Percentiles rank a stretch among this genome's conserved stretches.
phyloP scores from a whole-genome alignment of 2,113 vertebrate genomes.

The Gymnocephalus cernua region DNA sequence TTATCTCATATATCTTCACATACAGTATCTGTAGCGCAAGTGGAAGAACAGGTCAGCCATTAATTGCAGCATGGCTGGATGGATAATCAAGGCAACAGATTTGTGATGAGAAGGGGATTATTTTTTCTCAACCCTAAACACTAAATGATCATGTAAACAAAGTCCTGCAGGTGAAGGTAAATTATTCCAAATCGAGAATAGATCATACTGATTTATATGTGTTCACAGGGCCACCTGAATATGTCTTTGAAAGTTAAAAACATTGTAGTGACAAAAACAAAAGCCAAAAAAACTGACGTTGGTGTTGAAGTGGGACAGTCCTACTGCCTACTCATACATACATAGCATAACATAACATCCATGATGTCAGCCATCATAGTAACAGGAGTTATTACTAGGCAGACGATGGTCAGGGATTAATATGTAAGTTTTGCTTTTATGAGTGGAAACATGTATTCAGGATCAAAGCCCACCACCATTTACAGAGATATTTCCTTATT shows the following conservation, averaged over 20 bases:
- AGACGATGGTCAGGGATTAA: not conserved
- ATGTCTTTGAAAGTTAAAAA: not conserved
- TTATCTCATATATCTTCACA: not conserved
- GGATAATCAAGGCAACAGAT: no score
- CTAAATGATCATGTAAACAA: no score
- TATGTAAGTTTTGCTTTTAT: not conserved
- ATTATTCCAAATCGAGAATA: not conserved
- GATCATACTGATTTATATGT: not conserved
- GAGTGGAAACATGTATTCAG: not conserved
- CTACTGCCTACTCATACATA: not conserved
- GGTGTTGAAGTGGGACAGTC: not conserved
- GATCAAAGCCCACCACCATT: conserved; percentile 23
- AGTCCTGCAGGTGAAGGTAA: not conserved
- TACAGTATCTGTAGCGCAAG: not conserved
- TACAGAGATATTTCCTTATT: conserved; percentile 9
- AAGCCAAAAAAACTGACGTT: not conserved
- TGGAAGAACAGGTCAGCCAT: not conserved
- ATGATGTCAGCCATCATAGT: not conserved
- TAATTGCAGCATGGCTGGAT: no score
- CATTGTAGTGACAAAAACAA: not conserved
- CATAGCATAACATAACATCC: not conserved
- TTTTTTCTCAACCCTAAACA: no score
- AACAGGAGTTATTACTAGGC: not conserved
- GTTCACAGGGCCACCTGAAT: no score
- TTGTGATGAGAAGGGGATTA: no score